Evolutionary conservation across 1,140 invertebrate species (phyloP), one percentile per base, ranked within the genome.

Genomic region (Bombus haemorrhoidalis): DNA sequence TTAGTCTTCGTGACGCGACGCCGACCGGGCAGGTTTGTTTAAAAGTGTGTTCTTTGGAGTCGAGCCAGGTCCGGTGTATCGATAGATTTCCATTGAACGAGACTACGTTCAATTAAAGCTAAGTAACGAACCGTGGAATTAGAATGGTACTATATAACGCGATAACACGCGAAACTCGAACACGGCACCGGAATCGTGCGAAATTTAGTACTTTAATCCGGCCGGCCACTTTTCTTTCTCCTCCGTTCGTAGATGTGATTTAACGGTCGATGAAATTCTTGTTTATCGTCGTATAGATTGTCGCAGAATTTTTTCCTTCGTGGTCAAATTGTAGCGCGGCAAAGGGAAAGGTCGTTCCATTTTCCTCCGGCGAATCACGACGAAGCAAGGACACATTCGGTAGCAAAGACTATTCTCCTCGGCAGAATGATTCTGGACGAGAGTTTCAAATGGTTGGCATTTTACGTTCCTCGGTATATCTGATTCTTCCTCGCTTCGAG

Each of bases 121-220:
- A 66, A 78, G 75, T 87, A 87, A 87, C 86, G 82, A 85, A 87
- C 53, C 86, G 62, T 81, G 83, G 76, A 71, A 85, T 85, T 85
- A 85, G 76, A 84, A 76, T 37, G 59, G 47, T 59, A 59, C 47
- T 47, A 66, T 76, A 74, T 82, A 76, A 79, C 37, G 77, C 59
- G 82, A 85, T 75, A 53, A 85, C 74, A 47, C 59, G 59, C 25
- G 57, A 81, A 59, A 39, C 72, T 18, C 47, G 47, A 18, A 37
- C 59, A 68, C 34, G 74, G 68, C 66, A 32, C 32, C 22, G 47
- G 83, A 72, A 79, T 80, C 83, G 53, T 68, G 57, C 28, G 57
- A 34, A 85, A 81, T 85, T 85, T 85, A 85, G 77, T 71, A 43
- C 53, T 74, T 81, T 85, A 85, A 85, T 85, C 69, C 78, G 28